Evolutionary conservation across 2,888 invertebrate species (phyloP).

Genomic region (Rhimphoctona megacephalus): DNA sequence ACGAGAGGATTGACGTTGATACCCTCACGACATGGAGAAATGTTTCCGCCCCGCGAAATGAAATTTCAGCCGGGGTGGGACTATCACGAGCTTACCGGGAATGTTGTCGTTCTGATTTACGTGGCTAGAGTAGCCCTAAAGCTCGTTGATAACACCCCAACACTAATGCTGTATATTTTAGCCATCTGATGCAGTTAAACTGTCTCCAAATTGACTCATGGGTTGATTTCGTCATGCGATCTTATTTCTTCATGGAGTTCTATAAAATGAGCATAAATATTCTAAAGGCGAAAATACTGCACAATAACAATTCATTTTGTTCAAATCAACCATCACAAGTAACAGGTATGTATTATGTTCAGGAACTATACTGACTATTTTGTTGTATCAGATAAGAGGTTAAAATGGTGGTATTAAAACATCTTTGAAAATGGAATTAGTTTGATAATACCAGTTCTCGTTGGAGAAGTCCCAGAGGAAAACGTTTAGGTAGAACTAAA

Average conservation of each 20-base stretch:
- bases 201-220: neutral
- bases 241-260: neutral
- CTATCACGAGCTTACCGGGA: slow-evolving; percentile 35
- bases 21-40: slow-evolving; percentile 53
- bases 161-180: neutral
- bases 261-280: neutral
- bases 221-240: neutral
- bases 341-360: neutral
- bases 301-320: neutral
- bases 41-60: slow-evolving; percentile 31
- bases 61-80: slow-evolving; percentile 53
- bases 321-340: neutral
- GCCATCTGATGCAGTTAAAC: neutral
- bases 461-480: slow-evolving; percentile 14
- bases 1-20: slow-evolving; percentile 63
- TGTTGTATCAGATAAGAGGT: slow-evolving; percentile 10
- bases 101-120: slow-evolving; percentile 58
- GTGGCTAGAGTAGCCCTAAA: slow-evolving; percentile 26
- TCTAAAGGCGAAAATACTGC: neutral
- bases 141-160: slow-evolving; percentile 20
- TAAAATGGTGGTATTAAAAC: slow-evolving; percentile 2
- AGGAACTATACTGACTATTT: neutral
- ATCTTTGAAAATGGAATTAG: slow-evolving; percentile 44
- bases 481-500: slow-evolving; percentile 32
- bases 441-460: slow-evolving; percentile 49